phyloP scores from a whole-genome alignment of 2,888 invertebrate genomes.

The Antitype chi region DNA sequence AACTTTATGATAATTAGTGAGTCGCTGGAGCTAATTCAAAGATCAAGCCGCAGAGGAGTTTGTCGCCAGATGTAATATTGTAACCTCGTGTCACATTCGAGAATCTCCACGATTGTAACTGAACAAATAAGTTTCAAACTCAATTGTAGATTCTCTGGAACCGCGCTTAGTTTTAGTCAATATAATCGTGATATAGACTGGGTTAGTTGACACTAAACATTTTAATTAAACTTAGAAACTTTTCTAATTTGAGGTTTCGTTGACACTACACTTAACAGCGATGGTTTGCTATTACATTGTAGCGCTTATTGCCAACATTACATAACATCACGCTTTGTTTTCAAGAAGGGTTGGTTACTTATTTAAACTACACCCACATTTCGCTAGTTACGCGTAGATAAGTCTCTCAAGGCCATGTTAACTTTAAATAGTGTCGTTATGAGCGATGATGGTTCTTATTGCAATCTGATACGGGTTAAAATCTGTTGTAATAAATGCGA shows the following conservation, averaged over 20 bases:
- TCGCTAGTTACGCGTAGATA: too few species aligned
- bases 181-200: constrained; percentile 45
- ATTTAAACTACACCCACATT: too few species aligned
- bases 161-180: constrained; percentile 59
- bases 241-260: constrained; percentile 36
- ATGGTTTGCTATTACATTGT: constrained; percentile 9
- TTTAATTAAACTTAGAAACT: constrained; percentile 50
- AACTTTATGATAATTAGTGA: constrained; percentile 86
- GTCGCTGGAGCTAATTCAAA: constrained; percentile 81
- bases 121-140: constrained; percentile 72
- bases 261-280: constrained; percentile 1
- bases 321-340: too few species aligned
- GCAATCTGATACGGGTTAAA: too few species aligned
- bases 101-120: constrained; percentile 58
- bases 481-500: too few species aligned
- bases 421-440: too few species aligned
- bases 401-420: too few species aligned
- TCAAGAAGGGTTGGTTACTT: too few species aligned
- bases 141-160: constrained; percentile 63
- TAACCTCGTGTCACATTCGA: constrained; percentile 59
- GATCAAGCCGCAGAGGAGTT: constrained; percentile 78
- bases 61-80: constrained; percentile 71
- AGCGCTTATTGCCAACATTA: background rate
- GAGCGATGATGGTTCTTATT: too few species aligned
- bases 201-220: constrained; percentile 28